Evolutionary conservation across 2,888 invertebrate species (phyloP).

Genomic region (Ochlodes sylvanus): DNA sequence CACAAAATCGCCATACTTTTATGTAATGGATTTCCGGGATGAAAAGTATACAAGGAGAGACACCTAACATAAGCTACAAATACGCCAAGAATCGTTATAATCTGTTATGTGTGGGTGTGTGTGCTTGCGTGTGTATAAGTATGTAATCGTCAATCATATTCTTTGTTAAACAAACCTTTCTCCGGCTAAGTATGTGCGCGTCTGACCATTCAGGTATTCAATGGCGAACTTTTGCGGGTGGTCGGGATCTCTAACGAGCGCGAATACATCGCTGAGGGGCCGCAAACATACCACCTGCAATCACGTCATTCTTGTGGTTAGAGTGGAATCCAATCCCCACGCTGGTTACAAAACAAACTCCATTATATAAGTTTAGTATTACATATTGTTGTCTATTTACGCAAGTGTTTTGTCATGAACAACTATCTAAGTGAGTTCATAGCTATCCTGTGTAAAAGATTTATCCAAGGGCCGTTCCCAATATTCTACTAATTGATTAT

Average conservation of each 20-base stretch:
- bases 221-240: conserved; percentile 97
- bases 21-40: no score
- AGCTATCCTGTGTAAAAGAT: no score
- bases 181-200: conserved; percentile 94
- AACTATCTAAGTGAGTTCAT: no score
- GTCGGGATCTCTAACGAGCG: conserved; percentile 94
- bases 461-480: no score
- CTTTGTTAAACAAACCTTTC: conserved; percentile 87
- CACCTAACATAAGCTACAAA: no score
- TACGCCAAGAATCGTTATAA: no score
- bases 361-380: background rate
- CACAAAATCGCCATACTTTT: no score
- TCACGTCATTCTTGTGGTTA: background rate
- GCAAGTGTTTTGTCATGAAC: background rate
- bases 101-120: no score
- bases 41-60: no score
- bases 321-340: background rate
- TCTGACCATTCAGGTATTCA: conserved; percentile 96
- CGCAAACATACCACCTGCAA: conserved; percentile 89
- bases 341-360: background rate
- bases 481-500: no score
- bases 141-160: no score
- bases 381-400: background rate
- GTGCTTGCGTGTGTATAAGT: no score
- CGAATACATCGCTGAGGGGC: conserved; percentile 94